phyloP scores from a whole-genome alignment of 2,113 vertebrate species.

The Cepphus grylle region DNA sequence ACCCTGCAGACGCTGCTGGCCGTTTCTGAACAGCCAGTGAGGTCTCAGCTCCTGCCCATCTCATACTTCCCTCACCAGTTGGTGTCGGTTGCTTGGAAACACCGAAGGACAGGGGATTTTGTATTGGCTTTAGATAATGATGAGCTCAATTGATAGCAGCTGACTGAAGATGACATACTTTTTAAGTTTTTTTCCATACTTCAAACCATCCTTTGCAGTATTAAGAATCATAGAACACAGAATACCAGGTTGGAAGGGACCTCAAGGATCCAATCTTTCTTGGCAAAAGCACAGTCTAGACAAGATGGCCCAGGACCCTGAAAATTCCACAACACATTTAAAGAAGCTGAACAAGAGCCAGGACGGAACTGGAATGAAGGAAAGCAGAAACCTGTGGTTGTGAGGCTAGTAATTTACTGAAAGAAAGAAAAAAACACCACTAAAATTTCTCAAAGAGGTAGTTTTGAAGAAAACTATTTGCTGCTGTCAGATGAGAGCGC shows the following conservation, averaged over 20 bases:
- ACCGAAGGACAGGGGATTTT: neutral
- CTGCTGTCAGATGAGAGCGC: neutral
- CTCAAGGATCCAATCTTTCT: neutral
- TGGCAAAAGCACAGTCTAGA: neutral
- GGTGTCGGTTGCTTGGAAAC: conserved; percentile 63
- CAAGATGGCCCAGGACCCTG: neutral
- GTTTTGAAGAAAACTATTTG: neutral
- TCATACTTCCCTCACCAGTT: neutral
- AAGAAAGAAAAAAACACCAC: neutral
- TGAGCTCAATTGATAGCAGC: neutral
- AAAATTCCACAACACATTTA: neutral
- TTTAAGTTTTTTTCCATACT: neutral
- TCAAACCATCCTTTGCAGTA: neutral
- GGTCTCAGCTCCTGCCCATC: neutral
- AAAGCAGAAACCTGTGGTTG: neutral
- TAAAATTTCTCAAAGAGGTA: neutral
- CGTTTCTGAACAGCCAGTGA: neutral
- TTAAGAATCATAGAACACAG: neutral
- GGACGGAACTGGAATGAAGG: neutral
- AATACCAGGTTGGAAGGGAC: neutral
- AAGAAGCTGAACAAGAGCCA: neutral
- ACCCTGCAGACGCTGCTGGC: rapidly evolving
- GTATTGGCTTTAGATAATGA: neutral
- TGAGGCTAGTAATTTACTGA: neutral
- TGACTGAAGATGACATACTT: neutral